phyloP scores from a whole-genome alignment of 2,797 vertebrate species.

The Arctocebus calabarensis region DNA sequence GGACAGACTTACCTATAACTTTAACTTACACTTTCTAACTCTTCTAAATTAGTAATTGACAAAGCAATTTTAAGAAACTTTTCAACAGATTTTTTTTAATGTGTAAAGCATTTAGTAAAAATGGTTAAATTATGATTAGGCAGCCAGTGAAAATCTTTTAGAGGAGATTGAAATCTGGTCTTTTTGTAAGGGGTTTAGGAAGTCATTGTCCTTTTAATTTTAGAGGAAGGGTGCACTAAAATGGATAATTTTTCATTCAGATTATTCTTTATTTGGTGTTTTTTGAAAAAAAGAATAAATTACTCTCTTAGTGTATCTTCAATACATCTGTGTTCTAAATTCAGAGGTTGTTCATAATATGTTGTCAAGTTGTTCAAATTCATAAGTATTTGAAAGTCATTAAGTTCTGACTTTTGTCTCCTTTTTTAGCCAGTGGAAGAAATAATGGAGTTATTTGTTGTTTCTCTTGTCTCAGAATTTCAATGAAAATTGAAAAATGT shows the following conservation, averaged over 20 bases:
- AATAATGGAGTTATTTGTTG: conserved; percentile 40
- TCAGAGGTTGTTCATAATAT: neutral
- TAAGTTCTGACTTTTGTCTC: conserved; percentile 40
- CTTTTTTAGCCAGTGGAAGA: neutral
- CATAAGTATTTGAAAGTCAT: neutral
- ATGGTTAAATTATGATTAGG: neutral
- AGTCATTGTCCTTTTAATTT: neutral
- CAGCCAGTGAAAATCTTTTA: conserved; percentile 6
- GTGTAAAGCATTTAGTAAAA: neutral
- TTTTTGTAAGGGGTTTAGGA: neutral
- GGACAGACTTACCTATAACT: neutral
- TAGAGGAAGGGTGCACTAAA: neutral
- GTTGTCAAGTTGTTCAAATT: neutral
- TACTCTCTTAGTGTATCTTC: neutral
- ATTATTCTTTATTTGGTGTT: neutral
- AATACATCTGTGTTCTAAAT: neutral
- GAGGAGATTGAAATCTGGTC: neutral
- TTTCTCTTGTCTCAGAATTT: conserved; percentile 46
- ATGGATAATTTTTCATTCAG: neutral
- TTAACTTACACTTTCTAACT: neutral
- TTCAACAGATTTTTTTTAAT: neutral
- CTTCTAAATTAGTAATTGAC: neutral
- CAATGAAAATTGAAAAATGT: neutral
- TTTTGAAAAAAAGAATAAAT: neutral
- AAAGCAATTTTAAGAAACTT: conserved; percentile 29